Evolutionary conservation across 2,888 invertebrate genomes (phyloP), one percentile per base, ranked within the genome.

Genomic region (Argynnis bischoffii): DNA sequence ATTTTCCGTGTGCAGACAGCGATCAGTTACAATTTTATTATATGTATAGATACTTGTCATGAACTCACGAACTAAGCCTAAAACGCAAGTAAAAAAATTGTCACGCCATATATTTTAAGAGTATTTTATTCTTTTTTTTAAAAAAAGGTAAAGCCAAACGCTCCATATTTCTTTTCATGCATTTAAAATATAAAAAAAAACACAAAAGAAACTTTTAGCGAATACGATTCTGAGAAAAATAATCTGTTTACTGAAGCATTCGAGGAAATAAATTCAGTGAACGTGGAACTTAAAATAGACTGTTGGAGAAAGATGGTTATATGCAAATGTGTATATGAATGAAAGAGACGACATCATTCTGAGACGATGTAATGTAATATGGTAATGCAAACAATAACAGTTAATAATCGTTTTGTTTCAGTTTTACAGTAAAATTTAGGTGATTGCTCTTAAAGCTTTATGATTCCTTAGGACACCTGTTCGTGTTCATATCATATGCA

Each of bases 381-480:
- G 80, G 78, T 81, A 79, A 81, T 78, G 79, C 80, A 82, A 79
- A 76, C 71, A 74, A 74, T 72, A 65, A 70, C 70, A 74, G 72
- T 75, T 76, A 73, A 74, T 69, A 67, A 63, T 69, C 55, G 57
- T 66, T 69, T 66, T 66, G 18, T 59, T 46, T 63, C 50, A 54
- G 63, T 48, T 41, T 46, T 50, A 26, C 16, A 50, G 50, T 60
- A 18, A 18, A 31, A n/a, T 21, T 18, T 21, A 46, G 41, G 35
- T 41, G 31, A 35, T 18, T 55, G 35, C 35, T n/a, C 11, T 6
- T 18, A 3, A 14, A 47, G 18, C 18, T 57, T 41, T 41, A 41
- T 41, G 35, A 41, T 41, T 41, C 11, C 11, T 8, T 41, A 21
- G 21, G 6, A 21, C 6, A 57, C 16, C 15, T 57, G 21, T 57